Evolutionary conservation across 2,888 invertebrate genomes (phyloP), one percentile per base, ranked within the genome.

Genomic region (Sisyra nigra): DNA sequence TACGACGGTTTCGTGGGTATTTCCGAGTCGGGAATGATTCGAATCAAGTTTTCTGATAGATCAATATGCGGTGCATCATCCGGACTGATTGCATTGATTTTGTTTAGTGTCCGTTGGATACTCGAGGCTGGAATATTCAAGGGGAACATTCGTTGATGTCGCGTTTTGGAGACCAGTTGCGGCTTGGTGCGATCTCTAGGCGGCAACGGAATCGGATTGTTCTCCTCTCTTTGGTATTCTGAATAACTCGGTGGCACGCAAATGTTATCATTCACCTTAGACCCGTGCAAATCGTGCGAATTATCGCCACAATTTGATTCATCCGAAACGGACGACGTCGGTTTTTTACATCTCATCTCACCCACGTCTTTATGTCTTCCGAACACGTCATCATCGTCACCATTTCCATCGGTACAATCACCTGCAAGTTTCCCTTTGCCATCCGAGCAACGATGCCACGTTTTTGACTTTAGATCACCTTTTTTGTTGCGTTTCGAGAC

Each of bases 121-220:
- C 72, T 75, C 14, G 70, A 70, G 3, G 69, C 72, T 3, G 84
- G 82, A 51, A 85, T 80, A 41, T 86, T 76, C 31, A 88, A 63
- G 0, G 87, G 86, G 66, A 86, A 80, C 56, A 84, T 87, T 32
- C 87, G 67, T 44, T 83, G 80, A 56, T 85, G 85, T 10, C 85
- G 67, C 1, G 77, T 74, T 54, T 81, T 73, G 29, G 67, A 69
- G 8, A 74, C 69, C 46, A 74, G 67, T n/a, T 76, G 62, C 1
- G 68, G 67, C 55, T 76, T 74, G 17, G 72, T 73, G 15, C 78
- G 67, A 55, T 84, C 83, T 50, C 84, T 69, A 0, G 87, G 85
- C 1, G 87, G 87, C 48, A 88, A 60, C 1, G 86, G 86, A 47
- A 86, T 74, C 1, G 80, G 78, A 62, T 84, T 84, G 33, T 63